Evolutionary conservation across 2,888 invertebrate species (phyloP).

Genomic region (Caenorhabditis sp.): DNA sequence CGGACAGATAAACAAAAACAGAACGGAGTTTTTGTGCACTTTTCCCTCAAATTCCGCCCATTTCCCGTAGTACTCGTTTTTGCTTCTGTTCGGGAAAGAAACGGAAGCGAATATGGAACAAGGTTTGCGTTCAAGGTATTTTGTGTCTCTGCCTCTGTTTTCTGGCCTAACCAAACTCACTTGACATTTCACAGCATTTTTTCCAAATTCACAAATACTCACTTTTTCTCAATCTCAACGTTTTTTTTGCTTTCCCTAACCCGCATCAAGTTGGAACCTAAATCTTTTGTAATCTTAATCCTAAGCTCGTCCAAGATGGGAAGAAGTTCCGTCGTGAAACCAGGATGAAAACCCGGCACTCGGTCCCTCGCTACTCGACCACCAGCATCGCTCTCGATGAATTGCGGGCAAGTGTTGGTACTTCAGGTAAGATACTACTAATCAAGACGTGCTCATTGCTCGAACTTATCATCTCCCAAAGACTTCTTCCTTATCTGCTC

Average conservation of each 20-base stretch:
- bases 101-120: slow-evolving; percentile 30
- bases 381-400: slow-evolving; percentile 55
- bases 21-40: too few relatives aligned
- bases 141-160: slow-evolving; percentile 10
- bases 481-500: neutral
- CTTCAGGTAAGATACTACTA: slow-evolving; percentile 18
- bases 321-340: slow-evolving; percentile 13
- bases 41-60: neutral
- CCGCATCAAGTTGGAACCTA: too few relatives aligned
- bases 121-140: slow-evolving; percentile 38
- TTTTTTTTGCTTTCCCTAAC: slow-evolving; percentile 7
- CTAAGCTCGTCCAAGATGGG: slow-evolving; percentile 28
- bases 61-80: slow-evolving; percentile 7
- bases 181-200: slow-evolving; percentile 14
- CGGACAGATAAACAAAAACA: too few relatives aligned
- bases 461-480: too few relatives aligned
- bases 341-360: slow-evolving; percentile 52
- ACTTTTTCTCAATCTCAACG: neutral
- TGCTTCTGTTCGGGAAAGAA: slow-evolving; percentile 3
- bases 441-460: neutral
- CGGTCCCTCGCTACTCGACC: slow-evolving; percentile 51
- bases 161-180: slow-evolving; percentile 40
- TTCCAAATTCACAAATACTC: neutral
- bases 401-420: slow-evolving; percentile 31
- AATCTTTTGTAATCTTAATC: neutral